Percentiles rank a stretch among this genome's conserved stretches.
These are phyloP conservation scores for Phalacrocorax pelagicus DNA, from an alignment of 2,113 vertebrate species.

Conservation along the genomic window DNA sequence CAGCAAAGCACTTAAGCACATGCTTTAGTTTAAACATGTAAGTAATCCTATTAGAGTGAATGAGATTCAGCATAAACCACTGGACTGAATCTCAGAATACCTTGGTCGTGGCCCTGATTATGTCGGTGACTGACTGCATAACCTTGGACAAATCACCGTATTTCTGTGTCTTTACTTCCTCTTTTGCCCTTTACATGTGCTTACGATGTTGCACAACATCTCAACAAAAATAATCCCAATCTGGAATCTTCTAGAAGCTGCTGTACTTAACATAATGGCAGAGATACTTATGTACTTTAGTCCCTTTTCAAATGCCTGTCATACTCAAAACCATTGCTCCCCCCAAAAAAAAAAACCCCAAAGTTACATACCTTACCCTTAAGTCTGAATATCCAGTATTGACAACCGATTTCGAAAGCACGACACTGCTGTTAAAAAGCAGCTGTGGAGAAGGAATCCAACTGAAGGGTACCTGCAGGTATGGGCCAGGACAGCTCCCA, in stretches of 20 bases:
- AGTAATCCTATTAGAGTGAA: conserved; percentile 63
- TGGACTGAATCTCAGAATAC: conserved; percentile 52
- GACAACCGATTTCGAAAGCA: background rate
- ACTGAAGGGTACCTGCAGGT: background rate
- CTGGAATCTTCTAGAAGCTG: background rate
- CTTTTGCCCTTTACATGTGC: background rate
- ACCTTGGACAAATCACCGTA: background rate
- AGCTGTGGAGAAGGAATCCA: background rate
- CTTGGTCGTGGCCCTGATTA: conserved; percentile 26
- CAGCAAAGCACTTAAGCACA: conserved; percentile 66
- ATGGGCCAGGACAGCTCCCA: background rate
- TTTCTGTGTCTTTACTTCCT: background rate
- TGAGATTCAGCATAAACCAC: conserved; percentile 60
- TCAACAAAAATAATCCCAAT: background rate
- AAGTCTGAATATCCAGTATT: background rate
- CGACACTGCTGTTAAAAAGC: rapidly evolving
- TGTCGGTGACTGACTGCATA: background rate
- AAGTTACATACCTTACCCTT: background rate
- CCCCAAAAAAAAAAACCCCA: rapidly evolving
- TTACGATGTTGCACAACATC: background rate
- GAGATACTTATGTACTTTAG: rapidly evolving
- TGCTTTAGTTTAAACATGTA: conserved; percentile 65
- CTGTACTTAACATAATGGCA: background rate
- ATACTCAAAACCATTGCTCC: background rate
- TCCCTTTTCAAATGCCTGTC: background rate